Evolutionary conservation across 2,888 invertebrate species (phyloP), one percentile per base, ranked within the genome.

Genomic region (Eupithecia tripunctaria): DNA sequence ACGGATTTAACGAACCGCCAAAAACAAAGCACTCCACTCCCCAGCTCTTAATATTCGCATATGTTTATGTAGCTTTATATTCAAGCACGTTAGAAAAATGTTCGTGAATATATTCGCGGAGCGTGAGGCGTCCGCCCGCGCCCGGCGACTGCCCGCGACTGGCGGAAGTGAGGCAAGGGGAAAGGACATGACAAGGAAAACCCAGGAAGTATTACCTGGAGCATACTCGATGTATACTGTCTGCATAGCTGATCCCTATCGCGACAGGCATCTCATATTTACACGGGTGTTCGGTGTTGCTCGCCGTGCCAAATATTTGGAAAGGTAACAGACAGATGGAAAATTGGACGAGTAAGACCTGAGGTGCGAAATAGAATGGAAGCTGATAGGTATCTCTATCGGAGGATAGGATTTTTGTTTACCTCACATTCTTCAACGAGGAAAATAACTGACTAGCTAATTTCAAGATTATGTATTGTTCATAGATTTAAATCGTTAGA

Each of bases 61-160:
- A 51, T 7, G 43, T 29, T 15, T 60, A n/a, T n/a, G n/a, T n/a
- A 64, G 21, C 38, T 36, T 41, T 64, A 41, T 10, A 64, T 21
- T 38, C 21, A 15, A 38, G 25, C 14, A 15, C 21, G 36, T 64
- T 12, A 64, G 12, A 12, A n/a, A 32, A 63, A 63, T 5, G 56
- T 21, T 25, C n/a, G 62, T 36, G 36, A 21, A 18, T 4, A 29
- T 4, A 32, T 29, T n/a, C 67, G 73, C 78, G 75, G 76, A 74
- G 76, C 56, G 21, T 51, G 51, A 72, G 74, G 81, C 86, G 84
- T 79, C 83, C 86, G 82, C 80, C 76, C 84, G 82, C 84, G 81
- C 78, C 78, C 75, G 71, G 81, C 83, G 86, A 82, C 84, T 80
- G 84, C 78, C 47, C n/a, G 82, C 84, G 81, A 78, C 78, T 74